Base-by-base conservation (phyloP, 2,797 vertebrate genomes). In the Anableps anableps region DNA sequence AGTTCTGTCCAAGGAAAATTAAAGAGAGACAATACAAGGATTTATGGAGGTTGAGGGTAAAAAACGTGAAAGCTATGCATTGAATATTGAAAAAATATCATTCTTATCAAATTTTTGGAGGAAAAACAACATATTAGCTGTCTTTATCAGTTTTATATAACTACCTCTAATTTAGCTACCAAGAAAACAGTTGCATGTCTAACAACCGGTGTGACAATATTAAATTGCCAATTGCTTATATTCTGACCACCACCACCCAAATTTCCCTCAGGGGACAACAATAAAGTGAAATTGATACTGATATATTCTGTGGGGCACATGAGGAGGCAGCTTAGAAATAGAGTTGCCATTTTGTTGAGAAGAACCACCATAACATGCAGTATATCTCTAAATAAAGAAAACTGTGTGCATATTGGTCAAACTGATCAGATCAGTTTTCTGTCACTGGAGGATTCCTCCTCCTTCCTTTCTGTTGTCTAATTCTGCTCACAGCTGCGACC, bases 1-100 rank as follows among this genome's bases (percentile, higher is more conserved):
- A 86, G 5, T 71, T 93, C 93, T 94, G 85, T 2, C 50, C 21
- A 51, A 5, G 68, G 31, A 78, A n/a, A 38, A 77, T n/a, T n/a
- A n/a, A 43, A 74, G 2, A 74, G 6, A 41, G 2, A 60, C 5
- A 43, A 36, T 36, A 71, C 34, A 79, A n/a, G 2, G 19, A 66
- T 41, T 2, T 3, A 2, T 10, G 13, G 31, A 1, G 1, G 1
- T 29, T 26, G 21, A 43, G 60, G 38, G 43, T 23, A 6, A 9
- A 14, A 31, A 51, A 4, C 34, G 66, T 23, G 4, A 55, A 26
- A 74, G 38, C 21, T 62, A 21, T 62, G 51, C 11, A 71, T 36
- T 13, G 2, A 51, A 62, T 29, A 19, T 1, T n/a, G 19, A 36
- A 19, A 51, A 29, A 10, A 72, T 9, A n/a, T 1, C 50, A 60